A percentile compares a stretch with the other conserved stretches of the same genome.
phyloP scores from a whole-genome alignment of 2,888 invertebrate species.

The Entomobrya multifasciata region DNA sequence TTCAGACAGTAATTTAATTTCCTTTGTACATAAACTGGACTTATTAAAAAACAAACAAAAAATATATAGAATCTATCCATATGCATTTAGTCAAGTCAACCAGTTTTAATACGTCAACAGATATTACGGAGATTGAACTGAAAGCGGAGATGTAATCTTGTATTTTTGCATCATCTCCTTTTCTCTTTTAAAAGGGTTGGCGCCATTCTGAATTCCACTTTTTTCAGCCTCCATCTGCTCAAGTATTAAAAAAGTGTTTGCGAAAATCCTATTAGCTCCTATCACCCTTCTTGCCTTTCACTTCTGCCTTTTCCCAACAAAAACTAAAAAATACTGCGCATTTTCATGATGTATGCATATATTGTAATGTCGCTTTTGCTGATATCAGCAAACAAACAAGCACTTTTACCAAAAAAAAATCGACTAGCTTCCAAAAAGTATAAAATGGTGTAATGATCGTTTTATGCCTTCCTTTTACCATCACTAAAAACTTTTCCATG shows the following conservation, averaged over 20 bases:
- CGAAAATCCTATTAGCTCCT: conserved; percentile 35
- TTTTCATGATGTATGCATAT: conserved; percentile 1
- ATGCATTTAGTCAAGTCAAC: too few relatives aligned
- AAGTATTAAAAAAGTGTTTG: background rate
- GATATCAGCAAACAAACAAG: conserved; percentile 15
- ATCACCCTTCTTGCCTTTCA: background rate
- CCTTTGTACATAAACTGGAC: background rate
- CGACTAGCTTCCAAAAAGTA: too few relatives aligned
- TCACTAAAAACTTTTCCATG: background rate
- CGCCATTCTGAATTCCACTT: conserved; percentile 5
- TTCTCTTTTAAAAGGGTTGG: background rate
- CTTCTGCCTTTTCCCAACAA: background rate
- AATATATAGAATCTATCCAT: too few relatives aligned
- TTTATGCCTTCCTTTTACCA: conserved; percentile 18
- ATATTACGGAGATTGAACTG: background rate
- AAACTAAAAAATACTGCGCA: conserved; percentile 23
- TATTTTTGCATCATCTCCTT: too few relatives aligned
- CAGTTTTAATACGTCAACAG: background rate
- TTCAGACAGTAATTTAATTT: background rate
- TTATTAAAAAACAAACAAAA: background rate
- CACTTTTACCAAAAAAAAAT: too few relatives aligned
- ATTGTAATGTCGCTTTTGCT: conserved; percentile 10
- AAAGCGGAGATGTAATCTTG: too few relatives aligned
- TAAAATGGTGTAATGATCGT: conserved; percentile 22
- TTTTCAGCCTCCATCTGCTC: conserved; percentile 8